These are phyloP conservation scores for Vireo altiloquus DNA, from an alignment of 2,113 vertebrate genomes.

Conservation along the genomic window DNA sequence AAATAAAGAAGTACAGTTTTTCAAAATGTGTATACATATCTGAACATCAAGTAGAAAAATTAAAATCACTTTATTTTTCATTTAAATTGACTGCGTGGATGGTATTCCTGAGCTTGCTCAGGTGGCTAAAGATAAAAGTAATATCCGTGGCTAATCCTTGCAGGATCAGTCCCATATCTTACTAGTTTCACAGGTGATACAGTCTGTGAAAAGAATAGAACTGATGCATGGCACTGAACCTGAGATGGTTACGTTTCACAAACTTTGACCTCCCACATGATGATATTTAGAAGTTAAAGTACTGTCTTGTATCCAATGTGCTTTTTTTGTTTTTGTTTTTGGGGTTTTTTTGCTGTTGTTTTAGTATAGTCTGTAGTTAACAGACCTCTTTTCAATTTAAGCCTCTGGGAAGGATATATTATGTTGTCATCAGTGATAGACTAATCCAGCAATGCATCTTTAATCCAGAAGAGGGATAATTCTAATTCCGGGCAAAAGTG, in stretches of 20 bases:
- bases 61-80: not conserved
- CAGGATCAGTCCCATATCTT: not conserved
- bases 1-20: not conserved
- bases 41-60: not conserved
- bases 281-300: not conserved
- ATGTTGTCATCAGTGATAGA: constrained; percentile 72
- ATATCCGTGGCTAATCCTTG: not conserved
- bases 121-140: not conserved
- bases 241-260: not conserved
- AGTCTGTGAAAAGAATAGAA: not conserved
- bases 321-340: no score
- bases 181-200: not conserved
- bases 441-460: constrained; percentile 69
- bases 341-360: not conserved
- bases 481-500: constrained; percentile 68
- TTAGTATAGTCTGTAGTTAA: constrained; percentile 38
- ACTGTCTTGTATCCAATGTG: not conserved
- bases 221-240: not conserved
- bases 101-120: not conserved
- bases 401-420: constrained; percentile 62
- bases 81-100: not conserved
- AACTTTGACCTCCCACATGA: not conserved
- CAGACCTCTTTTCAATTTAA: constrained; percentile 65
- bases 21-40: not conserved
- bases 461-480: constrained; percentile 73